Conservation (phyloP, 1,140 invertebrate genomes). For the Sweltsa coloradensis region DNA sequence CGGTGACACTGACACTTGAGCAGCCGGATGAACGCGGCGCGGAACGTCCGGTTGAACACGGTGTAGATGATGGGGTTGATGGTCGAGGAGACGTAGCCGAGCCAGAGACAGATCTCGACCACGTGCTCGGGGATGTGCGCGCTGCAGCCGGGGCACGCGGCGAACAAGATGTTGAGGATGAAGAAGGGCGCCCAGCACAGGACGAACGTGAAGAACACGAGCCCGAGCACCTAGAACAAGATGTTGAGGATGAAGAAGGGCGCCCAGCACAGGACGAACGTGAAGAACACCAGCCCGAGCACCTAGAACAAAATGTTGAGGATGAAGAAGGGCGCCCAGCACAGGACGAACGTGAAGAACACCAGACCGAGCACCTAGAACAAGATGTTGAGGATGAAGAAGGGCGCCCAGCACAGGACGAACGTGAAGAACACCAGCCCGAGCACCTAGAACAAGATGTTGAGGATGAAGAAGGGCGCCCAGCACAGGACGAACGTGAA, state of each 20-base stretch:
- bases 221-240: slow-evolving; percentile 59
- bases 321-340: slow-evolving; percentile 84
- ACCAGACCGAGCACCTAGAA: slow-evolving; percentile 75
- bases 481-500: slow-evolving; percentile 84
- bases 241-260: slow-evolving; percentile 84
- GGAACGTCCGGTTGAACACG: slow-evolving; percentile 76
- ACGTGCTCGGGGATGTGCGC: slow-evolving; percentile 54
- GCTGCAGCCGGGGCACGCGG: slow-evolving; percentile 49
- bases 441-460: slow-evolving; percentile 70
- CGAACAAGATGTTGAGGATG: slow-evolving; percentile 69
- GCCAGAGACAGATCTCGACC: slow-evolving; percentile 68
- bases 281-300: slow-evolving; percentile 77
- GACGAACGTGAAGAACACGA: slow-evolving; percentile 85
- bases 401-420: slow-evolving; percentile 81
- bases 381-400: slow-evolving; percentile 75
- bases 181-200: slow-evolving; percentile 87
- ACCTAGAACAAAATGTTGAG: slow-evolving; percentile 73
- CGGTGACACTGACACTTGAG: slow-evolving; percentile 61
- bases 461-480: slow-evolving; percentile 80
- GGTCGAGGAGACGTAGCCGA: slow-evolving; percentile 80
- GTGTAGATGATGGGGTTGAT: slow-evolving; percentile 82
- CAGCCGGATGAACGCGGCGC: slow-evolving; percentile 68
- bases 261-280: slow-evolving; percentile 81
- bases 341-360: slow-evolving; percentile 81
- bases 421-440: slow-evolving; percentile 84